Conservation (phyloP, 2,797 vertebrate species). For the Amblyraja radiata region DNA sequence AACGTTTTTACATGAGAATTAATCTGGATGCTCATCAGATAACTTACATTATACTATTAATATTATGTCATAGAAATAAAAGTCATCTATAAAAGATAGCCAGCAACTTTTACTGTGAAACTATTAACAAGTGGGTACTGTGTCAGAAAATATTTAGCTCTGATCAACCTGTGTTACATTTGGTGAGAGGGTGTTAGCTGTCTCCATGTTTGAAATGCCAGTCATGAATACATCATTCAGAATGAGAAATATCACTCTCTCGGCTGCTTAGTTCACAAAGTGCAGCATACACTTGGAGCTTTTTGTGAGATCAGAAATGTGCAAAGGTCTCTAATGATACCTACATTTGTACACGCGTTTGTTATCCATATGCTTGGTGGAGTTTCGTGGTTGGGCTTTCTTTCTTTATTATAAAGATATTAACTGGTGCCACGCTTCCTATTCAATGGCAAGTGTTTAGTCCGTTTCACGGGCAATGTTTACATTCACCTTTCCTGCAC, state of each 20-base stretch:
- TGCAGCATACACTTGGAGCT: background rate
- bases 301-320: background rate
- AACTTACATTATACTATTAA: background rate
- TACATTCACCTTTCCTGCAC: too few species aligned
- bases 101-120: background rate
- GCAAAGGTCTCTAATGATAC: constrained; percentile 37
- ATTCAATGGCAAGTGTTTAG: background rate
- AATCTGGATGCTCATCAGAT: background rate
- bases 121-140: constrained; percentile 36
- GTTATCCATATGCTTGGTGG: background rate
- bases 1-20: background rate
- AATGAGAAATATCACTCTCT: constrained; percentile 41
- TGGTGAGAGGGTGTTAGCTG: constrained; percentile 35
- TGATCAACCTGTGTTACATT: constrained; percentile 34
- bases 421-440: background rate
- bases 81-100: background rate
- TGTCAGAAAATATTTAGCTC: constrained; percentile 38
- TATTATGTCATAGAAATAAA: background rate
- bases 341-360: constrained; percentile 40
- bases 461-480: background rate
- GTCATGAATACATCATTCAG: constrained; percentile 41
- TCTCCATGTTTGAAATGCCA: constrained; percentile 34
- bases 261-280: constrained; percentile 34
- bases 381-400: background rate
- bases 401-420: background rate